Percentiles rank a stretch among this genome's conserved stretches.
Conservation (phyloP, 2,888 invertebrate genomes). For the Diploptera punctata region DNA sequence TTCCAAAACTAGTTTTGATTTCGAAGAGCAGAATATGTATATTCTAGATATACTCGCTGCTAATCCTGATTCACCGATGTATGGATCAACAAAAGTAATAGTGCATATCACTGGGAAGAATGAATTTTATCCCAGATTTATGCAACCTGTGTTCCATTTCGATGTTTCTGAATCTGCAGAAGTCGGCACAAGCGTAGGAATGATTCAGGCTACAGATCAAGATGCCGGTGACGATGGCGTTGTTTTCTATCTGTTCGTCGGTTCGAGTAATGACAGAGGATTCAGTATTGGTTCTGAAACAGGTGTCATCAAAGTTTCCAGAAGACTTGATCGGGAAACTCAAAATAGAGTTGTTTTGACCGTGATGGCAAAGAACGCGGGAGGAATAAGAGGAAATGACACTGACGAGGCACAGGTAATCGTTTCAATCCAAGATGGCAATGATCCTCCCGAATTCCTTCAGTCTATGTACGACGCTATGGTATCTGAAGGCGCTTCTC, state of each 20-base stretch:
- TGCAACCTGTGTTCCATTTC: constrained; percentile 89
- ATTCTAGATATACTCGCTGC: constrained; percentile 79
- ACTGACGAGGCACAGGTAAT: constrained; percentile 95
- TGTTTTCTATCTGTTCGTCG: constrained; percentile 91
- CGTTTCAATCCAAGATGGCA: constrained; percentile 93
- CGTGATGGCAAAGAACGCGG: constrained; percentile 93
- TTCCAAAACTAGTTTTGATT: constrained; percentile 82
- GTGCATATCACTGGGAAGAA: constrained; percentile 86
- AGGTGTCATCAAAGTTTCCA: constrained; percentile 83
- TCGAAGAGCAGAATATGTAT: constrained; percentile 81
- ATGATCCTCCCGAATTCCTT: constrained; percentile 94
- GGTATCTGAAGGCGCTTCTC: constrained; percentile 78
- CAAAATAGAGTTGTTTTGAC: constrained; percentile 89
- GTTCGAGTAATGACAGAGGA: constrained; percentile 90
- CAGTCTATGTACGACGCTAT: constrained; percentile 77
- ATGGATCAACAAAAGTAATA: constrained; percentile 72
- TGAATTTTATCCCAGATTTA: constrained; percentile 87
- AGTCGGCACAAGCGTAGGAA: constrained; percentile 84
- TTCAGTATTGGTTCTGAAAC: constrained; percentile 85
- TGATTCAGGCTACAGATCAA: constrained; percentile 87
- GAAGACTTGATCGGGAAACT: constrained; percentile 84
- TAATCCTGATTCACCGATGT: constrained; percentile 87
- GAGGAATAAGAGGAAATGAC: constrained; percentile 92
- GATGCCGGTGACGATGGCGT: constrained; percentile 87
- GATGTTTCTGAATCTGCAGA: constrained; percentile 92